Evolutionary conservation across 2,888 invertebrate genomes (phyloP).

Genomic region (Pterostichus madidus): DNA sequence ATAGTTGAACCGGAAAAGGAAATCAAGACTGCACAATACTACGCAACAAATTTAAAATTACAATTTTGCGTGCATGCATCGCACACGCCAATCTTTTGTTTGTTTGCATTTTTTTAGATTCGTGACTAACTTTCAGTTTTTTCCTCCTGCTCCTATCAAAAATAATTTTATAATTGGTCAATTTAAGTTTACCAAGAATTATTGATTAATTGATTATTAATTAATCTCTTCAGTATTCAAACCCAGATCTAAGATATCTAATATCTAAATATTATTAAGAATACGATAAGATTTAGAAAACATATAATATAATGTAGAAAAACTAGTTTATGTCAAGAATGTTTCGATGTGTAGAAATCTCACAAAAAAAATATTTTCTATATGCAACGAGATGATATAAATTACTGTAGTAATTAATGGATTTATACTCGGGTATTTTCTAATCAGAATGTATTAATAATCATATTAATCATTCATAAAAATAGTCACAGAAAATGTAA

Average conservation of each 20-base stretch:
- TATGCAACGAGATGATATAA: not conserved
- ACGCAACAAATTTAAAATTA: not conserved
- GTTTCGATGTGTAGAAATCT: not conserved
- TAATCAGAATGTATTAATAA: not conserved
- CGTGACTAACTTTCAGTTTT: too few relatives aligned
- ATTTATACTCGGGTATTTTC: not conserved
- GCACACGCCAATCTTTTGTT: not conserved
- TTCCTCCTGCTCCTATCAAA: too few relatives aligned
- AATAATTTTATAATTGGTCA: too few relatives aligned
- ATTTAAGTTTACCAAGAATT: too few relatives aligned
- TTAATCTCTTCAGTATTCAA: too few relatives aligned
- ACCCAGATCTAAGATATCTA: too few relatives aligned
- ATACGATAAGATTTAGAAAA: too few relatives aligned
- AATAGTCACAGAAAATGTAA: too few relatives aligned
- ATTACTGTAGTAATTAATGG: not conserved
- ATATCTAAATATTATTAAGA: too few relatives aligned
- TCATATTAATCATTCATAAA: not conserved
- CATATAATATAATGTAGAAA: too few relatives aligned
- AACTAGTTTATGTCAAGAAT: not conserved
- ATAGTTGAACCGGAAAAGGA: slow-evolving; percentile 16
- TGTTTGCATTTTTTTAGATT: too few relatives aligned
- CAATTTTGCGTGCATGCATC: slow-evolving; percentile 1
- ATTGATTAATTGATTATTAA: too few relatives aligned
- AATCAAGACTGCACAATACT: slow-evolving; percentile 2
- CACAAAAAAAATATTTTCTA: not conserved